Percentiles rank a stretch among this genome's conserved stretches.
These are phyloP conservation scores for Gavia stellata DNA, from an alignment of 2,113 vertebrate genomes.

Conservation along the genomic window DNA sequence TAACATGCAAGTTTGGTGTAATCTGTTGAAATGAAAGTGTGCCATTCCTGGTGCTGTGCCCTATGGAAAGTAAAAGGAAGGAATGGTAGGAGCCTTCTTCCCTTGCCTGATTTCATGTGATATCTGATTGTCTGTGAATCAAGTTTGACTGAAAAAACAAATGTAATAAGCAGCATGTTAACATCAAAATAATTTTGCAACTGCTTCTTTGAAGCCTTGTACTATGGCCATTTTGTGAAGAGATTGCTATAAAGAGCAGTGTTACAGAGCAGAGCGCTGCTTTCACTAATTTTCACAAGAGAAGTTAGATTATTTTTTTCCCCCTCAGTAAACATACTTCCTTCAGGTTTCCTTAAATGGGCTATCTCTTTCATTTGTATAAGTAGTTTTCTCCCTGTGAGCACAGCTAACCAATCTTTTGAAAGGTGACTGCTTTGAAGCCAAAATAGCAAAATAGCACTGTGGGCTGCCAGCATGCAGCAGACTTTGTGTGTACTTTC, in stretches of 20 bases:
- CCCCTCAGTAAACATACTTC: neutral
- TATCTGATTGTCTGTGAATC: neutral
- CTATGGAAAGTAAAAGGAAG: neutral
- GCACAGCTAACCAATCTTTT: neutral
- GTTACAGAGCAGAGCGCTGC: neutral
- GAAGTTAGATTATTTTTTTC: neutral
- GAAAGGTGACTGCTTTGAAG: conserved; percentile 5
- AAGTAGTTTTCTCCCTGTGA: neutral
- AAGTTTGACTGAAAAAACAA: neutral
- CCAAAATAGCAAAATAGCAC: neutral
- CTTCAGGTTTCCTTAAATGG: neutral
- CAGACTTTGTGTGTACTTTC: neutral
- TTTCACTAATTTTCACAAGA: neutral
- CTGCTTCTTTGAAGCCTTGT: neutral
- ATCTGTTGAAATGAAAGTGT: neutral
- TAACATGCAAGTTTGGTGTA: conserved; percentile 20
- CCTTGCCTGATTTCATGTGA: neutral
- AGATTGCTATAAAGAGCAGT: neutral
- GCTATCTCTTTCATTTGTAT: neutral
- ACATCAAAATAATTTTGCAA: neutral
- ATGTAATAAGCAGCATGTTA: neutral
- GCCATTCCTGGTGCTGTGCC: neutral
- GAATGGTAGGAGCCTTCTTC: neutral
- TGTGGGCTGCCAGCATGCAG: neutral
- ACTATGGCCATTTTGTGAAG: neutral